phyloP scores from a whole-genome alignment of 1,140 invertebrate species.

The Drosophila malerkotliana region DNA sequence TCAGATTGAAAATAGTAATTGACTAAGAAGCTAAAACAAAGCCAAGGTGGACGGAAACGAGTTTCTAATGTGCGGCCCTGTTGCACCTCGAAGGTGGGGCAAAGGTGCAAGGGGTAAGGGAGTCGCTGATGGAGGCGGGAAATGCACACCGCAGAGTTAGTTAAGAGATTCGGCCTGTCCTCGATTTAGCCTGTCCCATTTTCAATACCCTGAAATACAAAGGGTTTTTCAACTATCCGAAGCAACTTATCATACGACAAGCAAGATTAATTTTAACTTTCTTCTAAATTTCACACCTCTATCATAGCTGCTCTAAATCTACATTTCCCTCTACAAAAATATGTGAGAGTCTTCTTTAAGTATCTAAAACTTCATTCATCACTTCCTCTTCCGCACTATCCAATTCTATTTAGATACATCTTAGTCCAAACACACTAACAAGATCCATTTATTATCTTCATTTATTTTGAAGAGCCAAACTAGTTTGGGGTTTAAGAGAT shows the following conservation, averaged over 20 bases:
- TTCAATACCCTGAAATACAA: conserved; percentile 19
- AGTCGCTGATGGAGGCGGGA: conserved; percentile 11
- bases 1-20: conserved; percentile 74
- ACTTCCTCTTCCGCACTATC: neutral
- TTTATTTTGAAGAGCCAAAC: neutral
- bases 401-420: neutral
- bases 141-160: conserved; percentile 9
- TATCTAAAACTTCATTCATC: neutral
- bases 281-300: too few species aligned
- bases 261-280: neutral
- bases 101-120: conserved; percentile 7
- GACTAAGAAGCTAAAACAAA: conserved; percentile 68
- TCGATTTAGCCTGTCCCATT: conserved; percentile 43
- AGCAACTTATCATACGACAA: neutral
- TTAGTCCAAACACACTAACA: neutral
- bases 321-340: neutral
- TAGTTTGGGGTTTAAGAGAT: neutral
- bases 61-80: conserved; percentile 52
- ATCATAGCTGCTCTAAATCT: too few species aligned
- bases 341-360: too few species aligned
- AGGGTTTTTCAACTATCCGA: neutral
- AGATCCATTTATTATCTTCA: neutral
- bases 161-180: conserved; percentile 29
- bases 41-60: conserved; percentile 75
- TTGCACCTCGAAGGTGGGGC: conserved; percentile 21